Conservation (phyloP, 92 coral and sea anemone genomes). For the Zoanthus gigantus region DNA sequence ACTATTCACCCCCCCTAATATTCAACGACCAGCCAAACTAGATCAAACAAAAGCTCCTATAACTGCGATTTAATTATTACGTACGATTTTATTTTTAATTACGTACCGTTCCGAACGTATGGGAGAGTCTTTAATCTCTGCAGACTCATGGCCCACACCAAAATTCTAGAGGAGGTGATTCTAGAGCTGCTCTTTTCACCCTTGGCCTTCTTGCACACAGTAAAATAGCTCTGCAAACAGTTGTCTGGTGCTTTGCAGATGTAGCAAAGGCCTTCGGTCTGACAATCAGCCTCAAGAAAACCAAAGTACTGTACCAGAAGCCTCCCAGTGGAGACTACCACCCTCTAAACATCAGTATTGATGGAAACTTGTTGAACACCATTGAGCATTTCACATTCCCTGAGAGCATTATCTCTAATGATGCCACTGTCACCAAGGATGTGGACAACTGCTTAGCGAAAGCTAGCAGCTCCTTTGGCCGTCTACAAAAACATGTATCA, state of each 20-base stretch:
- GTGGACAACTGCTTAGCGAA: not conserved
- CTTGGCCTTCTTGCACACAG: not conserved
- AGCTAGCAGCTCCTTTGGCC: not conserved
- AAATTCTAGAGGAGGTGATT: not conserved
- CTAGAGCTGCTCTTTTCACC: not conserved
- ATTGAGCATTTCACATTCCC: not conserved
- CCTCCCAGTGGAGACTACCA: not conserved
- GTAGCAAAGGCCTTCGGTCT: not conserved
- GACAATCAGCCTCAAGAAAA: too few relatives aligned
- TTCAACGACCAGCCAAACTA: too few relatives aligned
- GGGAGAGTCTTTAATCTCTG: too few relatives aligned
- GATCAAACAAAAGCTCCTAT: too few relatives aligned
- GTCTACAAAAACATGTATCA: not conserved
- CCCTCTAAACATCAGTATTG: not conserved
- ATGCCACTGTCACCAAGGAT: not conserved
- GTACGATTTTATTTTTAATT: too few relatives aligned
- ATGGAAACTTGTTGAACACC: not conserved
- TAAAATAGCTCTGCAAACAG: not conserved
- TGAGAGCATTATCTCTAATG: not conserved
- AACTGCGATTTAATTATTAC: too few relatives aligned
- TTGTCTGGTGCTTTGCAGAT: not conserved
- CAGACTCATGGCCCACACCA: not conserved
- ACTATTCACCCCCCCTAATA: too few relatives aligned
- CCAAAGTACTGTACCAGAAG: not conserved
- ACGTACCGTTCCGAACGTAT: too few relatives aligned